Evolutionary conservation across 2,888 invertebrate species (phyloP).

Genomic region (Hoplodrina ambigua): DNA sequence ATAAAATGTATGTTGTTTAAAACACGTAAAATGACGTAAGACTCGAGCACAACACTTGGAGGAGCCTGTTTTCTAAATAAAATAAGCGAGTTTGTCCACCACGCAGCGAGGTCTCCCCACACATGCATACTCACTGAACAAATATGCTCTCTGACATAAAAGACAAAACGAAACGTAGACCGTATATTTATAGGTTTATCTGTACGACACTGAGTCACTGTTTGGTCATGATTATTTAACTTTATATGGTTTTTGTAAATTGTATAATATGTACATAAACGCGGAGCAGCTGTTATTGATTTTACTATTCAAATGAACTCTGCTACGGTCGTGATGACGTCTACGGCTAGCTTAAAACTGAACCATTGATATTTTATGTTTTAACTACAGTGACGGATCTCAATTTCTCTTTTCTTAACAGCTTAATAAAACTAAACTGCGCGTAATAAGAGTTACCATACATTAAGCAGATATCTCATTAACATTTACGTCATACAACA

Average conservation of each 20-base stretch:
- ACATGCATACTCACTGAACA: conserved; percentile 44
- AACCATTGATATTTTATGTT: neutral
- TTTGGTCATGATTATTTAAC: conserved; percentile 55
- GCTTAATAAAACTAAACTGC: conserved; percentile 18
- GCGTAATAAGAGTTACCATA: neutral
- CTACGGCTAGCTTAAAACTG: neutral
- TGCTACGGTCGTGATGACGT: neutral
- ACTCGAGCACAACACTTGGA: conserved; percentile 45
- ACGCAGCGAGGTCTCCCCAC: conserved; percentile 35
- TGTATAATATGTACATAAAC: conserved; percentile 26
- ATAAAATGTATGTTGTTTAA: conserved; percentile 59
- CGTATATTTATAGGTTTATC: conserved; percentile 27
- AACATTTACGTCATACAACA: conserved; percentile 19
- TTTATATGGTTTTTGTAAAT: conserved; percentile 33
- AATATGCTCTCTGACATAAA: conserved; percentile 47
- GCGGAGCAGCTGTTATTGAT: conserved; percentile 38
- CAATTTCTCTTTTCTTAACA: conserved; percentile 15
- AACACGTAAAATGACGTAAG: conserved; percentile 68
- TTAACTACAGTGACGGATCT: conserved; percentile 1
- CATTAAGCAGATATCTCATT: conserved; percentile 16
- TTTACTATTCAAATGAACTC: conserved; percentile 7
- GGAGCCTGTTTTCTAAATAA: conserved; percentile 64
- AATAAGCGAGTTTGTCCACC: conserved; percentile 61
- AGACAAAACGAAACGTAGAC: conserved; percentile 42
- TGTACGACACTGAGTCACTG: conserved; percentile 50